Evolutionary conservation across 2,113 vertebrate genomes (phyloP), one percentile per base, ranked within the genome.

Genomic region (Amphilophus citrinellus): DNA sequence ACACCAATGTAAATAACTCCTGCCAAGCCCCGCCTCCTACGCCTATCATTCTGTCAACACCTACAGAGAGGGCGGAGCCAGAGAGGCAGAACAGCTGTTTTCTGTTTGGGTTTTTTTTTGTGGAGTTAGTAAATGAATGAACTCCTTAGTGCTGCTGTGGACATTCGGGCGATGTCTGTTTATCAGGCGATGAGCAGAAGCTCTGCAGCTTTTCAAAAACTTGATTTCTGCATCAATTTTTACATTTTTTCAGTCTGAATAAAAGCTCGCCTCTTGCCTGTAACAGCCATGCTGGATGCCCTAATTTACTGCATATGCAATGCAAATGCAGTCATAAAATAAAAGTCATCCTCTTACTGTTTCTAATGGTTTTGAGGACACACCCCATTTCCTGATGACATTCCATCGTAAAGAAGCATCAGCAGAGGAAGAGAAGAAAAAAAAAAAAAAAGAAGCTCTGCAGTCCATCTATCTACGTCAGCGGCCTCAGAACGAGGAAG

Each of bases 401-500:
- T 2, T 11, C 42, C 53, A 30, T 13, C 68, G 11, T 37, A 62
- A 22, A 53, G 10, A n/a, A 61, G 56, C 59, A 42, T 56, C 61
- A 85, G 10, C 27, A 89, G 53, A 82, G 47, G 13, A 87, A 84
- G 68, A 11, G 9, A 3, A 4, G 30, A 24, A 24, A 27, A 27
- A 37, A 8, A 37, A 10, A 42, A 42, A 42, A 10, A 10, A 42
- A 42, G 10, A 42, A 42, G 39, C 39, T 4, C 39, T 42, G 15
- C 2, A 3, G 14, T 76, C n/a, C 4, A 18, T 76, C n/a, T 9
- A n/a, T 42, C 20, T 53, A 24, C 20, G 20, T 83, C 68, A 84
- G 27, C 7, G 42, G 14, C 10, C 30, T n/a, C 4, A 15, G 15
- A 62, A 39, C 8, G 10, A 81, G 83, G 92, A 94, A 92, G 83